Conservation (phyloP, 64 coral and sea anemone species). For the Anthopleura sola region DNA sequence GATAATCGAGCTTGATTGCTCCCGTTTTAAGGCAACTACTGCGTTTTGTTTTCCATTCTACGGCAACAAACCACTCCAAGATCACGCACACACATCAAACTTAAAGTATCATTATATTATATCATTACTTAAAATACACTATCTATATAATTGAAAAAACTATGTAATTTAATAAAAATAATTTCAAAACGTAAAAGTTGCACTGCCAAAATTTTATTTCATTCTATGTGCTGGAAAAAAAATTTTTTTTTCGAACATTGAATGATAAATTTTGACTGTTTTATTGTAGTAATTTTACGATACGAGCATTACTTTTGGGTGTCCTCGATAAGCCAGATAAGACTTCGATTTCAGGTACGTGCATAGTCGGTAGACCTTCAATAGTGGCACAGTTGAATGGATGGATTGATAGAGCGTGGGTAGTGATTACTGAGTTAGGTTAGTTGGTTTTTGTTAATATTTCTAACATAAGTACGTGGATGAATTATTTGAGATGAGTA, state of each 20-base stretch:
- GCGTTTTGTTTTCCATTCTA: not conserved
- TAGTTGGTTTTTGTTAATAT: no score
- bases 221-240: not conserved
- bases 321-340: not conserved
- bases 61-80: not conserved
- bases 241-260: not conserved
- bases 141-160: not conserved
- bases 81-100: not conserved
- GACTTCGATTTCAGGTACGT: no score
- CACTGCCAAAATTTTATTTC: not conserved
- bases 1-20: constrained; percentile 9
- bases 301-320: not conserved
- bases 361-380: not conserved
- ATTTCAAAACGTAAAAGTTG: not conserved
- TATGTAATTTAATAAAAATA: not conserved
- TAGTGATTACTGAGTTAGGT: no score
- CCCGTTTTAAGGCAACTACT: not conserved
- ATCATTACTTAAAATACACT: not conserved
- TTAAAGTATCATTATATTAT: not conserved
- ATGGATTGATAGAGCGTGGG: no score
- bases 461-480: no score
- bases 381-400: not conserved
- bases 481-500: no score
- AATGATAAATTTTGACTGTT: not conserved
- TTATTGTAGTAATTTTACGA: not conserved